Percentiles rank a stretch among this genome's conserved stretches.
Conservation (phyloP, 2,797 vertebrate genomes). For the Salmo trutta region DNA sequence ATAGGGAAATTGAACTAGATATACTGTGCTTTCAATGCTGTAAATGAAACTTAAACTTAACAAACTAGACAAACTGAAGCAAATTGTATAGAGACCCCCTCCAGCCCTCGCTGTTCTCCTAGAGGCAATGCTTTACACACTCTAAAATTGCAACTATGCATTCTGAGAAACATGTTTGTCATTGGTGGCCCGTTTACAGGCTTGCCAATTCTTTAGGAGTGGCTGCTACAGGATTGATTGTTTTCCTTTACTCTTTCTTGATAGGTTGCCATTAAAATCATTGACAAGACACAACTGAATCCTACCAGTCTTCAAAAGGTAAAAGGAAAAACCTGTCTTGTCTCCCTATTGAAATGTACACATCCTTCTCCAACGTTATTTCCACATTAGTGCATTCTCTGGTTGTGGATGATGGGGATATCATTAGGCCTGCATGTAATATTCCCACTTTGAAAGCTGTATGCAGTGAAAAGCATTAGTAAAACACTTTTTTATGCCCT, state of each 20-base stretch:
- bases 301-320: constrained; percentile 93
- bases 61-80: not conserved
- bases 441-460: not conserved
- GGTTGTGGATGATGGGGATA: not conserved
- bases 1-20: not conserved
- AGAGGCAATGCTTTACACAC: not conserved
- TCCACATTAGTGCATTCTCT: not conserved
- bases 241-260: constrained; percentile 18
- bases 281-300: constrained; percentile 91
- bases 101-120: too few species aligned
- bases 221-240: not conserved
- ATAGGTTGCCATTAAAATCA: constrained; percentile 92
- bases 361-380: not conserved
- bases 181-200: not conserved
- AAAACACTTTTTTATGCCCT: not conserved
- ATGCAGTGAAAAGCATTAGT: not conserved
- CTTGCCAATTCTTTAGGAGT: not conserved
- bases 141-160: not conserved
- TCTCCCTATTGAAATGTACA: constrained; percentile 15
- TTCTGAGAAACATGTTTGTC: not conserved
- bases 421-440: not conserved
- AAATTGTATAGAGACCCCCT: too few species aligned
- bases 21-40: not conserved
- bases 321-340: constrained; percentile 51
- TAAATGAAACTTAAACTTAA: not conserved